These are phyloP conservation scores for Zosterops japonicus DNA, from an alignment of 2,113 vertebrate species.

Conservation along the genomic window DNA sequence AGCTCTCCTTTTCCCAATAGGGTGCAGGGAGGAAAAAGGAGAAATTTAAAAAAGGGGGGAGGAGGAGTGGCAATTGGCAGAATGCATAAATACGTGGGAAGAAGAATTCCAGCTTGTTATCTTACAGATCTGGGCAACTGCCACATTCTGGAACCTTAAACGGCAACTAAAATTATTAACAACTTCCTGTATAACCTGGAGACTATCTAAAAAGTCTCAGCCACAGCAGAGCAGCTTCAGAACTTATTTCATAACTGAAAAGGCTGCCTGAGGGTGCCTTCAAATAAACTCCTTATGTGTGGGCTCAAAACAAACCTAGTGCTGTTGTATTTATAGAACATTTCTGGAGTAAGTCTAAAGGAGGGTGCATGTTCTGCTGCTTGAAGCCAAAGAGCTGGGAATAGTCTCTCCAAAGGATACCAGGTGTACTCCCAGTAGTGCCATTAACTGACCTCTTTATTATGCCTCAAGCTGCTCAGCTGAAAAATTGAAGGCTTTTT, in stretches of 20 bases:
- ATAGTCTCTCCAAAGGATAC: constrained; percentile 15
- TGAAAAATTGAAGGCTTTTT: constrained; percentile 50
- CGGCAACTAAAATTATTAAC: background rate
- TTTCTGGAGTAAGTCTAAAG: constrained; percentile 39
- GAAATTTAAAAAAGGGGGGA: accelerated
- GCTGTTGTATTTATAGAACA: constrained; percentile 50
- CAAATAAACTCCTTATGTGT: constrained; percentile 44
- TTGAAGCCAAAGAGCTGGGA: constrained; percentile 19
- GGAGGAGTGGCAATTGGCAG: background rate
- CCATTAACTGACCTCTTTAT: constrained; percentile 26
- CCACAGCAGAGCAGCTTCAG: background rate
- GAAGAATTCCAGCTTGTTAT: background rate
- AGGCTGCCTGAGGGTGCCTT: constrained; percentile 42
- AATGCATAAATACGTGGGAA: background rate
- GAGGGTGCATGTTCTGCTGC: background rate
- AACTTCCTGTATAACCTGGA: background rate
- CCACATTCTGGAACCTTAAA: background rate
- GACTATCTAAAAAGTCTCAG: constrained; percentile 4
- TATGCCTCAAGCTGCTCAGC: constrained; percentile 19
- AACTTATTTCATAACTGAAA: constrained; percentile 45
- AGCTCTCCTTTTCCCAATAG: background rate
- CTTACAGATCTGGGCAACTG: background rate
- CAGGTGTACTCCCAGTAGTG: constrained; percentile 6
- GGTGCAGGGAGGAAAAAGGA: background rate
- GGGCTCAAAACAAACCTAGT: constrained; percentile 16